Percentiles rank a stretch among this genome's conserved stretches.
Evolutionary conservation across 2,888 invertebrate species (phyloP).

Genomic region (Melinaea marsaeus): DNA sequence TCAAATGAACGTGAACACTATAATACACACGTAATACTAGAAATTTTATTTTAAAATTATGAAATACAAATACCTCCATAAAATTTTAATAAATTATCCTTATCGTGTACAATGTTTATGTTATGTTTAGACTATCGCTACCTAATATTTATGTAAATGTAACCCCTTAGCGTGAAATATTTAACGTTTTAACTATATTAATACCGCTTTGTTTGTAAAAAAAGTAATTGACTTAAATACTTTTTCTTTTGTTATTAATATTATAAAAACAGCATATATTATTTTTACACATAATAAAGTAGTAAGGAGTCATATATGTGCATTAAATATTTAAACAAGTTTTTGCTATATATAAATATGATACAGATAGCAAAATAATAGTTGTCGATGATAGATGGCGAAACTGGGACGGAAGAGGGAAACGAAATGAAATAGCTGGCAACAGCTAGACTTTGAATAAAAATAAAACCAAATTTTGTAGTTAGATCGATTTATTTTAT

Average conservation of each 20-base stretch:
- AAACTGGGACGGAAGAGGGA: too few species aligned
- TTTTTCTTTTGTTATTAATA: neutral
- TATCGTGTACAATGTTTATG: conserved; percentile 71
- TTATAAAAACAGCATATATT: too few species aligned
- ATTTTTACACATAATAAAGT: too few species aligned
- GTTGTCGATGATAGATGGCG: too few species aligned
- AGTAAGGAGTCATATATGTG: too few species aligned
- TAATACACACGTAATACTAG: conserved; percentile 31
- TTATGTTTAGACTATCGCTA: conserved; percentile 49
- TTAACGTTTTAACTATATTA: conserved; percentile 60
- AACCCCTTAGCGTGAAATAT: conserved; percentile 68
- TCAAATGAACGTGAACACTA: conserved; percentile 32
- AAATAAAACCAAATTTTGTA: conserved; percentile 28
- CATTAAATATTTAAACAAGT: too few species aligned
- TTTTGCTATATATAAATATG: too few species aligned
- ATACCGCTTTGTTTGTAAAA: conserved; percentile 38
- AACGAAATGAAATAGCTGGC: neutral
- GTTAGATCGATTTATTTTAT: conserved; percentile 36
- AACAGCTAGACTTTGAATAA: conserved; percentile 5
- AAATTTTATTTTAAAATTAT: conserved; percentile 42
- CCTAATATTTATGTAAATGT: conserved; percentile 67
- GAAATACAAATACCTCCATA: conserved; percentile 52
- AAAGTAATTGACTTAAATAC: neutral
- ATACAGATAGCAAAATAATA: too few species aligned
- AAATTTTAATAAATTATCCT: conserved; percentile 65